Evolutionary conservation across 2,797 vertebrate genomes (phyloP), one percentile per base, ranked within the genome.

Genomic region (Lepus townsendii): DNA sequence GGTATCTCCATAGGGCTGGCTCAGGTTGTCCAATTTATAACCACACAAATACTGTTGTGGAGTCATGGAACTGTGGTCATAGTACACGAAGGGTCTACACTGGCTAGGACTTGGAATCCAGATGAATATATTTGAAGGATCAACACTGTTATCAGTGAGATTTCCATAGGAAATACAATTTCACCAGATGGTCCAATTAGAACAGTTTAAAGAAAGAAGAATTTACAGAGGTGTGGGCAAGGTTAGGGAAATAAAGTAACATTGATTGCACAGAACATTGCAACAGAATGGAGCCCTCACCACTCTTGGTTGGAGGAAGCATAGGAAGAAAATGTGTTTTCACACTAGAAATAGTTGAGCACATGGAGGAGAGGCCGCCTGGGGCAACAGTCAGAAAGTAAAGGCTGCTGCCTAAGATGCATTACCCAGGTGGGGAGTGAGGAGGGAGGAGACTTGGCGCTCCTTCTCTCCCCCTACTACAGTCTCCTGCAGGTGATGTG

Each of bases 11-110:
- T 32, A 13, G 6, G n/a, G 7, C 30, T 88, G 4, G 77, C 24
- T 24, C 32, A 65, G 22, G 10, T 11, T 60, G 26, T 20, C 22
- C 9, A 22, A 35, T 6, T 12, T 42, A 1, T 57, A 2, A 60
- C 75, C n/a, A 94, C 10, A n/a, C 12, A 57, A 57, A 86, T 30
- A 57, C 20, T 3, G 10, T 19, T 9, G 9, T 7, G 10, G 11
- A 35, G 22, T 22, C 24, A 32, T 52, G 35, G 47, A 16, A 8
- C 38, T 62, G 11, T 9, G 6, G 14, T 19, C 17, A n/a, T 24
- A 22, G 11, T 9, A 0, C 2, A 0, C 12, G 30, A 60, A 65
- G 35, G 62, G 7, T 20, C 7, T 52, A 3, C 10, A 11, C 5
- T 66, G 57, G 11, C 30, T 47, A 57, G 47, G 66, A 32, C 5